These are phyloP conservation scores for Ceratitis capitata DNA, from an alignment of 1,140 invertebrate genomes.

Conservation along the genomic window DNA sequence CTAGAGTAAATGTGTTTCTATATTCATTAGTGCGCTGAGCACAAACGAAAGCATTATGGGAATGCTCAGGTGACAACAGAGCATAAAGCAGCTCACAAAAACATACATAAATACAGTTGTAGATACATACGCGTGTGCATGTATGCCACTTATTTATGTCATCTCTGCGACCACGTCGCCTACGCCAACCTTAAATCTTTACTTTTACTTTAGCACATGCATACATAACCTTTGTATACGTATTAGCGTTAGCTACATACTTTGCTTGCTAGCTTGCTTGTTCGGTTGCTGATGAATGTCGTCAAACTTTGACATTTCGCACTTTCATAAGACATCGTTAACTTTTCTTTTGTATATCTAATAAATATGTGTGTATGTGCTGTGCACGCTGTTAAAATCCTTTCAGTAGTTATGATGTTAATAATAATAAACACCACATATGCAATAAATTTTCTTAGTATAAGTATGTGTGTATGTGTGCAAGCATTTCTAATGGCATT, in stretches of 20 bases:
- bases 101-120: neutral
- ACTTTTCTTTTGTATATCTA: neutral
- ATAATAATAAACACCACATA: neutral
- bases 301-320: neutral
- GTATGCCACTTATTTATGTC: neutral
- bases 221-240: neutral
- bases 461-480: neutral
- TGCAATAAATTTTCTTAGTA: no score
- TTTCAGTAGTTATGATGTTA: constrained; percentile 6
- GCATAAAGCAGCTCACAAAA: neutral
- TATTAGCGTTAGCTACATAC: neutral
- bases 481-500: no score
- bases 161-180: neutral
- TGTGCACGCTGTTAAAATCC: neutral
- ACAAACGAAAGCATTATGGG: neutral
- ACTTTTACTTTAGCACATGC: neutral
- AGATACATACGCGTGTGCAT: neutral
- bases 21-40: neutral
- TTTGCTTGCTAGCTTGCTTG: neutral
- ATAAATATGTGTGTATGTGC: neutral
- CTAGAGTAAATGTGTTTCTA: no score
- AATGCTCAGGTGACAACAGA: neutral
- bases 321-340: neutral
- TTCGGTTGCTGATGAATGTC: neutral
- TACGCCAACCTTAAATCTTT: neutral